phyloP scores from a whole-genome alignment of 2,113 vertebrate species.

The Aphelocoma coerulescens region DNA sequence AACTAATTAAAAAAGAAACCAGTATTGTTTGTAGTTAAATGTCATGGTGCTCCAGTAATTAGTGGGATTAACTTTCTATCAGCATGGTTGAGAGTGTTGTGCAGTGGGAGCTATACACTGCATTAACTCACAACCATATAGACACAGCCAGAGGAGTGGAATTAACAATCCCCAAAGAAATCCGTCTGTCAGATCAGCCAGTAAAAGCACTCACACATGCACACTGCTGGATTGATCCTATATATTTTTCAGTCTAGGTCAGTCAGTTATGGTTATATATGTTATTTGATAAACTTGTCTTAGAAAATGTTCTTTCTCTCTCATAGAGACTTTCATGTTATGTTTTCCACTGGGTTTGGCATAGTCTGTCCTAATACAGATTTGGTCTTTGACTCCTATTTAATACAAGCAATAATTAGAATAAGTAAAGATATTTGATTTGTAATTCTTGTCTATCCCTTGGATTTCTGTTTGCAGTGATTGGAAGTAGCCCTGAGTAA shows the following conservation, averaged over 20 bases:
- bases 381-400: background rate
- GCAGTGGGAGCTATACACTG: background rate
- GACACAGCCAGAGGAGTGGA: background rate
- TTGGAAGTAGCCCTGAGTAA: background rate
- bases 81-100: accelerated
- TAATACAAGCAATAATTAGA: background rate
- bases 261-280: background rate
- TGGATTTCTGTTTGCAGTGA: background rate
- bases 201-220: background rate
- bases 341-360: background rate
- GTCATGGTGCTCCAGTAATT: background rate
- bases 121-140: background rate
- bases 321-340: background rate
- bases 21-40: background rate
- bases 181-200: background rate
- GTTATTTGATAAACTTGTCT: background rate
- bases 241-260: background rate
- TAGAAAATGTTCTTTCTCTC: background rate
- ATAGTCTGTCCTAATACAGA: background rate
- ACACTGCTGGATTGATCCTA: background rate
- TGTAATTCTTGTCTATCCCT: background rate
- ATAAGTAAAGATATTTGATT: background rate
- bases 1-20: background rate
- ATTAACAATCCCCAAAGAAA: background rate
- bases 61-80: background rate